Evolutionary conservation across 1,140 invertebrate species (phyloP).

Genomic region (Teleopsis dalmanni): DNA sequence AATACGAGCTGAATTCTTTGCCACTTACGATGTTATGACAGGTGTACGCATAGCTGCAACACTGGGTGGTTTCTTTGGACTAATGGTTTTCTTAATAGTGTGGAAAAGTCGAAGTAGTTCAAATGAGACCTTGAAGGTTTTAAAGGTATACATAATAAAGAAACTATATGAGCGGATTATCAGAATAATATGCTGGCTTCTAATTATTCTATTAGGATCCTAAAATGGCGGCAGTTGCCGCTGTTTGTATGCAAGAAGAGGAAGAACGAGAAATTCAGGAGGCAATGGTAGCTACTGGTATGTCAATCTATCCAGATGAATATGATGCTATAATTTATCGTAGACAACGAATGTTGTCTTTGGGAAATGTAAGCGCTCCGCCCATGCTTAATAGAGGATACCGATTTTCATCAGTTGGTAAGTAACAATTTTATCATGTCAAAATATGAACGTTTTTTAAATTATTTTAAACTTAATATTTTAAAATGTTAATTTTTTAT

Average conservation of each 20-base stretch:
- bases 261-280: conserved; percentile 64
- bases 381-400: conserved; percentile 46
- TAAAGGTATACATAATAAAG: conserved; percentile 21
- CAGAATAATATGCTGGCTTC: not conserved
- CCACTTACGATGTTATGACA: conserved; percentile 85
- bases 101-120: conserved; percentile 77
- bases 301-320: conserved; percentile 48
- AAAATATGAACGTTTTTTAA: too few relatives aligned
- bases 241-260: conserved; percentile 69
- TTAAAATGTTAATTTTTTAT: not conserved
- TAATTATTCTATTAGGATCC: conserved; percentile 45
- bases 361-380: conserved; percentile 47
- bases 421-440: too few relatives aligned
- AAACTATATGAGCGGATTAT: not conserved
- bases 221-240: conserved; percentile 55
- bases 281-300: conserved; percentile 61
- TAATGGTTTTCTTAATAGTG: conserved; percentile 79
- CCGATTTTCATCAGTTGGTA: conserved; percentile 60
- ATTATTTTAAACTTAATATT: not conserved
- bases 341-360: conserved; percentile 48
- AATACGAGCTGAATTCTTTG: conserved; percentile 71
- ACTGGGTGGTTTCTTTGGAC: conserved; percentile 75
- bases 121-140: conserved; percentile 55
- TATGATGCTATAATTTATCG: conserved; percentile 48
- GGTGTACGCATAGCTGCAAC: conserved; percentile 81